A percentile compares a stretch with the other conserved stretches of the same genome.
These are phyloP conservation scores for Salvelinus fontinalis DNA, from an alignment of 2,113 vertebrate species.

Conservation along the genomic window DNA sequence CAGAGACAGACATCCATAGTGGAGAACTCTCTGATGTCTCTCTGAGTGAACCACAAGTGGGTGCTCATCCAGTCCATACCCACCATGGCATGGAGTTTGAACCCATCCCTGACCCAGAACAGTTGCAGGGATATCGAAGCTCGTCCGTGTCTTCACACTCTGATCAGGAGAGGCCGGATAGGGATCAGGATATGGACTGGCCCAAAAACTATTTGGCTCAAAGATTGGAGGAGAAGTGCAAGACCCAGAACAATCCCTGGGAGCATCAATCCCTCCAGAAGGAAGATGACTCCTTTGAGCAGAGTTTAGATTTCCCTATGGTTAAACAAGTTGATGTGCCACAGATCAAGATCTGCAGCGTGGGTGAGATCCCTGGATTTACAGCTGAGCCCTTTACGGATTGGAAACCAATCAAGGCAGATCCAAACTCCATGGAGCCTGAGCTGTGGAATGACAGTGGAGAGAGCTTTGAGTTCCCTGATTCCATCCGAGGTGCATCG, in stretches of 20 bases:
- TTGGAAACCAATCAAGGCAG: conserved; percentile 42
- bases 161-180: conserved; percentile 14
- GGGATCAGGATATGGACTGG: no score
- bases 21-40: conserved; percentile 12
- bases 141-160: conserved; percentile 56
- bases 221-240: not conserved
- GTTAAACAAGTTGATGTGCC: not conserved
- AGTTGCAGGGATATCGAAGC: conserved; percentile 33
- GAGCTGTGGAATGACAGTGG: conserved; percentile 63
- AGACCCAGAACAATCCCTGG: not conserved
- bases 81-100: conserved; percentile 47
- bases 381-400: conserved; percentile 52
- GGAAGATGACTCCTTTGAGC: conserved; percentile 39
- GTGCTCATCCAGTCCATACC: not conserved
- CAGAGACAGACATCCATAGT: conserved; percentile 12
- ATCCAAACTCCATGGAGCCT: conserved; percentile 27
- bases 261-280: conserved; percentile 10
- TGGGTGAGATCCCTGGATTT: conserved; percentile 34
- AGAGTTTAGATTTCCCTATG: conserved; percentile 33
- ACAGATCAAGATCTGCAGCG: conserved; percentile 16
- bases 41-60: not conserved
- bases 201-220: no score
- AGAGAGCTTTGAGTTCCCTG: conserved; percentile 75
- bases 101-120: conserved; percentile 50
- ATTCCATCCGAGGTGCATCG: conserved; percentile 58